Evolutionary conservation across 2,797 vertebrate species (phyloP), one percentile per base, ranked within the genome.

Genomic region (Micropoecilia bifurca): DNA sequence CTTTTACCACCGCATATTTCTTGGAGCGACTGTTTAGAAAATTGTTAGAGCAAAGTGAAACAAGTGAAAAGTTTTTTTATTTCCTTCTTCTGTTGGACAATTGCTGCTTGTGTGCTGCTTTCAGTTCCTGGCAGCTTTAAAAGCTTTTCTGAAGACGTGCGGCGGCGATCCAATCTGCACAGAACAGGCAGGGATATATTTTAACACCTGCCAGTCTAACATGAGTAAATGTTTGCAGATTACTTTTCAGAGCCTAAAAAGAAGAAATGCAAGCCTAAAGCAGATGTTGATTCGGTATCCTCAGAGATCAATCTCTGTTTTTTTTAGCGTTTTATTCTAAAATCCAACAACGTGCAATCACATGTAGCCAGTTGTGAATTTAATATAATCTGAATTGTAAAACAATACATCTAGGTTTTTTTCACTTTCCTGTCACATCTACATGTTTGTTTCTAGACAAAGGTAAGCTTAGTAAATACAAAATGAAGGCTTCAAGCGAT

Each of bases 281-380:
- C 83, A 59, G 45, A 30, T 76, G 68, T 75, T 79, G 74, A 76
- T 66, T 87, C 69, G 86, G 80, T 81, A 74, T 33, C 81, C 68
- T 43, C 16, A 16, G 33, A 86, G 82, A 55, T 80, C 33, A 3
- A 36, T 48, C 30, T 83, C 59, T 87, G 80, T 79, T 80, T 53
- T 33, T 53, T 63, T 22, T 78, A 80, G 82, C 76, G 82, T 89
- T 90, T 83, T 68, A 57, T 82, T 76, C 79, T 77, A 86, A 50
- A 61, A n/a, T 68, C 71, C 75, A 87, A 81, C 57, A 30, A 30
- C 2, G 72, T 48, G 41, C 55, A 46, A 73, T 74, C 61, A 88
- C 84, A 82, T 77, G 73, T 10, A 77, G 76, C 80, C 80, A 76
- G 57, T 78, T 76, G 74, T 77, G 73, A 91, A 89, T 85, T 53